phyloP scores from a whole-genome alignment of 64 coral and sea anemone species.

The Montipora sp. region DNA sequence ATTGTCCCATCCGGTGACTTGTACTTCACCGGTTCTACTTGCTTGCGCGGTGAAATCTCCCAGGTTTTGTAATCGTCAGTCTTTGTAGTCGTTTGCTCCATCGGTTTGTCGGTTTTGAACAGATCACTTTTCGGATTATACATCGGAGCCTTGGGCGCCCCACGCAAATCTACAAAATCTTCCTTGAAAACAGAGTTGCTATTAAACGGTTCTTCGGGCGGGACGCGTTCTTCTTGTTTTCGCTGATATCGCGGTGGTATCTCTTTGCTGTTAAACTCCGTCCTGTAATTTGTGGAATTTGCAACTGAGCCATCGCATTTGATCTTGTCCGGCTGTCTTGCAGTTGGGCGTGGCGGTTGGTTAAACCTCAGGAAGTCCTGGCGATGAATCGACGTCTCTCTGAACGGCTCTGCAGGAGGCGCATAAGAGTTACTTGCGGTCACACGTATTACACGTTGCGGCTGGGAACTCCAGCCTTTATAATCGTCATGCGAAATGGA shows the following conservation, averaged over 20 bases:
- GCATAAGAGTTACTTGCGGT: constrained; percentile 61
- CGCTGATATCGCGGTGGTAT: constrained; percentile 69
- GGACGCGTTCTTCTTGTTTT: constrained; percentile 68
- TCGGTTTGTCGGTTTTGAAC: constrained; percentile 80
- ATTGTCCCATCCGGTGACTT: constrained; percentile 77
- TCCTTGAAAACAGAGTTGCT: constrained; percentile 83
- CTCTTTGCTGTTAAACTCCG: constrained; percentile 70
- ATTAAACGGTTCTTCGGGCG: constrained; percentile 81
- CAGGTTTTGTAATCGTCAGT: constrained; percentile 68
- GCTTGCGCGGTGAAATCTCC: constrained; percentile 79
- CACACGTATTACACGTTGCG: constrained; percentile 44
- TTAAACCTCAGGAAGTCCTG: constrained; percentile 92
- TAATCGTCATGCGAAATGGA: constrained; percentile 89
- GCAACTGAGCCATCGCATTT: constrained; percentile 43
- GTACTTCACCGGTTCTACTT: constrained; percentile 79
- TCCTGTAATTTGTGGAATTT: constrained; percentile 51
- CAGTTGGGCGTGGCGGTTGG: constrained; percentile 87
- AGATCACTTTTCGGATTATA: constrained; percentile 83
- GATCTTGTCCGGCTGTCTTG: constrained; percentile 89
- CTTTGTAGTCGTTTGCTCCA: constrained; percentile 78
- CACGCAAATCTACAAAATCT: constrained; percentile 77
- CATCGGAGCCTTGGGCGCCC: constrained; percentile 76
- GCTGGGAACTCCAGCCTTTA: constrained; percentile 68
- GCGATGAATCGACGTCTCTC: constrained; percentile 88
- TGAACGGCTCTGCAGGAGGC: constrained; percentile 81